Evolutionary conservation across 2,113 vertebrate genomes (phyloP), one percentile per base, ranked within the genome.

Genomic region (Solea solea): DNA sequence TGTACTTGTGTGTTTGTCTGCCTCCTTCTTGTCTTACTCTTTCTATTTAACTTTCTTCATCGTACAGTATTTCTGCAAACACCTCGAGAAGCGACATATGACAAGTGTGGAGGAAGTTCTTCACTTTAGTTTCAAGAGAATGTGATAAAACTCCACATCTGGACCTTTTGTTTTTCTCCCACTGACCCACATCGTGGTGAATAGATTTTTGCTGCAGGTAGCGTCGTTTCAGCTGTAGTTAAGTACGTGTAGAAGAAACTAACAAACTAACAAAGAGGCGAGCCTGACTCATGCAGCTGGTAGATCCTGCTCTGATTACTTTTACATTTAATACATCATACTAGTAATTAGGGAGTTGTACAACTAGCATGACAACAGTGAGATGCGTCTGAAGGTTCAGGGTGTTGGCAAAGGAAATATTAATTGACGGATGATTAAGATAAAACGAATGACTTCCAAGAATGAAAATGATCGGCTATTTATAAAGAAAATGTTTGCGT

Each of bases 161-260:
- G 55, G 54, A 58, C 65, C 74, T 78, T 82, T 87, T 87, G 89
- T 89, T 86, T 81, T 77, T 73, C 80, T 85, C 72, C 78, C 67
- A 80, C 84, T 93, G 91, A 93, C 90, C 90, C 82, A 92, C 76
- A 91, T 90, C 2, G 34, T 34, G 34, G 3, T 34, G 5, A 34
- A 34, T 34, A 6, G 34, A 34, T 34, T 34, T 34, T 34, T 34
- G 2, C 5, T 34, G 28, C 28, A 34, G 28, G 28, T 34, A 34
- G 28, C 2, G 2, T 34, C 28, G 2, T 34, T 34, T 34, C 5
- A 34, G 5, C 34, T 34, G 21, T 21, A 21, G 21, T 21, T 21
- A 21, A 21, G 21, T 21, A 21, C 21, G 21, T 21, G 21, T 21
- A 21, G 21, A 21, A 21, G 21, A n/a, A n/a, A n/a, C n/a, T n/a